phyloP scores from a whole-genome alignment of 2,113 vertebrate genomes.

The Cephalopterus ornatus region DNA sequence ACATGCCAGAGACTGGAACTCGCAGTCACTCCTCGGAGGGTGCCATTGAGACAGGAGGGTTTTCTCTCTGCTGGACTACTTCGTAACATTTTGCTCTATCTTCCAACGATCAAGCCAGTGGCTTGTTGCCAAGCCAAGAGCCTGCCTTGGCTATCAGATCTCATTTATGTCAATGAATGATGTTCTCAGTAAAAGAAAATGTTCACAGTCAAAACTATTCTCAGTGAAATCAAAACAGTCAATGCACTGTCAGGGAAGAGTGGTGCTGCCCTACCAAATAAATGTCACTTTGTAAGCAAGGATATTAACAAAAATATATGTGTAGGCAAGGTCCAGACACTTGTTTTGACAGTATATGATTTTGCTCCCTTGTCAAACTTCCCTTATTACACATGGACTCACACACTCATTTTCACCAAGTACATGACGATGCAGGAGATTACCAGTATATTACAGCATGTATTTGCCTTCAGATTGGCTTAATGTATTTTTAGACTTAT shows the following conservation, averaged over 20 bases:
- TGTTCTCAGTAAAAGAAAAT: constrained; percentile 3
- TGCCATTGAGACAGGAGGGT: background rate
- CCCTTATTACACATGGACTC: background rate
- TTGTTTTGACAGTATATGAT: background rate
- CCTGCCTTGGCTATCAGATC: background rate
- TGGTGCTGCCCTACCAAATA: constrained; percentile 9
- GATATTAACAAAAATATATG: constrained; percentile 14
- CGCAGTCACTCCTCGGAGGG: fast-evolving
- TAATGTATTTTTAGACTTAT: constrained; percentile 15
- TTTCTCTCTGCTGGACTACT: background rate
- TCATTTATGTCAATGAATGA: background rate
- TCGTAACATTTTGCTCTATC: background rate
- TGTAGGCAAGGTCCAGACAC: constrained; percentile 13
- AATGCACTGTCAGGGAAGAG: constrained; percentile 1
- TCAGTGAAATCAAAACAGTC: constrained; percentile 31
- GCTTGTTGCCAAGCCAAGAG: background rate
- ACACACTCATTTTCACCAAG: background rate
- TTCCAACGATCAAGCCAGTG: background rate
- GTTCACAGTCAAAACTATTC: background rate
- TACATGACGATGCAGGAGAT: background rate
- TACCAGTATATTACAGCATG: background rate
- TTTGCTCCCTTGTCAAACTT: constrained; percentile 14
- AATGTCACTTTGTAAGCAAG: constrained; percentile 23
- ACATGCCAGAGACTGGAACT: fast-evolving
- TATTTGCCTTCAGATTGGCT: background rate